These are phyloP conservation scores for Bradypodion pumilum DNA, from an alignment of 2,797 vertebrate species.

Conservation along the genomic window DNA sequence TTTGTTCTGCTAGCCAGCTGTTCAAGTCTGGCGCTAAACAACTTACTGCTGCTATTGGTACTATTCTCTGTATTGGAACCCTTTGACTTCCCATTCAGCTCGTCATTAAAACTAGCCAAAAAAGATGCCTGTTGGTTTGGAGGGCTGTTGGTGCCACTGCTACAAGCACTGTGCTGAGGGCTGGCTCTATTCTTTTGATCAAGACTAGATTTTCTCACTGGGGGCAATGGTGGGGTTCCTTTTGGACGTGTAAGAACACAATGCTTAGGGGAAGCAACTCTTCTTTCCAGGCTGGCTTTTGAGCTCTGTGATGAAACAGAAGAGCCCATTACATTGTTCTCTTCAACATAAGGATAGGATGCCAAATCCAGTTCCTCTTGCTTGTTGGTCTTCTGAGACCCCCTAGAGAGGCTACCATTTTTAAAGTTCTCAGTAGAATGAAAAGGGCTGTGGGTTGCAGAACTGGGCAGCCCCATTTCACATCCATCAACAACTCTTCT, in stretches of 20 bases:
- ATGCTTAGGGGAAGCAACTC: slow-evolving; percentile 77
- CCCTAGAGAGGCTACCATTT: slow-evolving; percentile 81
- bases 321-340: slow-evolving; percentile 61
- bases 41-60: slow-evolving; percentile 83
- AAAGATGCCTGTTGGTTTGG: slow-evolving; percentile 76
- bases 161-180: slow-evolving; percentile 72
- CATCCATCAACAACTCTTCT: slow-evolving; percentile 85
- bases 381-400: slow-evolving; percentile 74
- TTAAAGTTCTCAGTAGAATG: slow-evolving; percentile 76
- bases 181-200: slow-evolving; percentile 85
- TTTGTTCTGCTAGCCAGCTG: slow-evolving; percentile 86
- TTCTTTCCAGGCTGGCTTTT: slow-evolving; percentile 82
- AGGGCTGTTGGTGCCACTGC: slow-evolving; percentile 71
- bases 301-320: slow-evolving; percentile 67
- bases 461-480: slow-evolving; percentile 78
- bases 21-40: slow-evolving; percentile 91
- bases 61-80: slow-evolving; percentile 78
- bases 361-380: slow-evolving; percentile 69
- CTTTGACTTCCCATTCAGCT: slow-evolving; percentile 75
- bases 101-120: slow-evolving; percentile 77
- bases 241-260: slow-evolving; percentile 88
- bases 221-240: slow-evolving; percentile 80
- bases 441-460: slow-evolving; percentile 74
- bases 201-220: slow-evolving; percentile 81
- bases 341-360: slow-evolving; percentile 51